These are phyloP conservation scores for Thalpophila matura DNA, from an alignment of 2,888 invertebrate genomes.

Conservation along the genomic window DNA sequence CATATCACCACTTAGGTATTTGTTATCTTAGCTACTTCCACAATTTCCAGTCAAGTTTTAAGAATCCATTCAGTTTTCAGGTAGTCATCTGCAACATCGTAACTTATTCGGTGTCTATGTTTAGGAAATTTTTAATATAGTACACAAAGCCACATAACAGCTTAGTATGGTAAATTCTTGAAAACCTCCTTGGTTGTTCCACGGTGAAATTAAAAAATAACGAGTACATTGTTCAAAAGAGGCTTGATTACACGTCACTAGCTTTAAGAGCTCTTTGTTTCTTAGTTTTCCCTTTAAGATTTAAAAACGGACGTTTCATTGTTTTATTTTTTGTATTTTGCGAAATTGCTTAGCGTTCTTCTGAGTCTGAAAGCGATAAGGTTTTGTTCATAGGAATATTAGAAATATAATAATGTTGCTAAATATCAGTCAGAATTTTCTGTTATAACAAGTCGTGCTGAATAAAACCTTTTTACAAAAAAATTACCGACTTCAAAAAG, in stretches of 20 bases:
- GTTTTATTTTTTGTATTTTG: conserved; percentile 49
- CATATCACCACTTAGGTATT: conserved; percentile 14
- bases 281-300: conserved; percentile 68
- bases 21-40: conserved; percentile 23
- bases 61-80: conserved; percentile 17
- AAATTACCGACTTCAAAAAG: too few species aligned
- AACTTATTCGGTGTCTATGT: background rate
- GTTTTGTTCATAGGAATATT: background rate
- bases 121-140: conserved; percentile 14
- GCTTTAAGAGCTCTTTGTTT: conserved; percentile 78
- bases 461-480: too few species aligned
- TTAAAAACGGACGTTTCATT: conserved; percentile 56
- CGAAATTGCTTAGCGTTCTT: conserved; percentile 25
- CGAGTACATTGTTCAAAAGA: conserved; percentile 78
- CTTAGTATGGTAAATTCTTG: conserved; percentile 53
- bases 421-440: too few species aligned
- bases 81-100: background rate
- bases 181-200: conserved; percentile 60
- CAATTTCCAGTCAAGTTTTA: conserved; percentile 8
- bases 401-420: background rate
- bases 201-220: conserved; percentile 75
- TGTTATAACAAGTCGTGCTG: too few species aligned
- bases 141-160: conserved; percentile 35
- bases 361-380: background rate
- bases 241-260: conserved; percentile 84